Conservation (phyloP, 2,888 invertebrate species). For the Lycocerus yunnanus region DNA sequence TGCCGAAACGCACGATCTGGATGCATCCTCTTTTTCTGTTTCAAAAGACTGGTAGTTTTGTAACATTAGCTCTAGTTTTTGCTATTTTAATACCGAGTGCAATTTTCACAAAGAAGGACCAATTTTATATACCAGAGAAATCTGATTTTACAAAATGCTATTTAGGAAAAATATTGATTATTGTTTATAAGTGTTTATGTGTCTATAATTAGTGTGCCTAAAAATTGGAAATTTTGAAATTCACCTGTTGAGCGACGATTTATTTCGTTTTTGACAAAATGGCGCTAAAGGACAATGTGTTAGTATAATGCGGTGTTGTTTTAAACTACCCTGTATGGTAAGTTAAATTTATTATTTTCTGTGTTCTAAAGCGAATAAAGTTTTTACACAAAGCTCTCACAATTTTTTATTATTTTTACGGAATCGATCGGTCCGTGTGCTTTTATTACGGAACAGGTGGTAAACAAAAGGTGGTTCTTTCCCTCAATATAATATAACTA, state of each 20-base stretch:
- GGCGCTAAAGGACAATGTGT: not conserved
- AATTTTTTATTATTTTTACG: not conserved
- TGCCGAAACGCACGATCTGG: slow-evolving; percentile 45
- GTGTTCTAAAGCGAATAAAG: not conserved
- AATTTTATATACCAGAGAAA: slow-evolving; percentile 19
- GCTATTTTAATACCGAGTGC: not conserved
- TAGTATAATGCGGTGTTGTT: slow-evolving; percentile 46
- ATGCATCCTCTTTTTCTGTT: slow-evolving; percentile 20
- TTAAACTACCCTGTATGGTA: slow-evolving; percentile 55
- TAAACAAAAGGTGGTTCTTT: not conserved
- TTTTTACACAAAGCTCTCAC: not conserved
- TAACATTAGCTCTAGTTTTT: slow-evolving; percentile 2
- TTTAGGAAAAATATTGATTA: not conserved
- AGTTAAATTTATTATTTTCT: slow-evolving; percentile 37
- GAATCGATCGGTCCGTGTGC: not conserved
- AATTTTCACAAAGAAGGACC: not conserved
- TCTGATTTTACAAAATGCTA: not conserved
- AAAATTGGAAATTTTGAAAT: not conserved
- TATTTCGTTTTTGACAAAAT: not conserved
- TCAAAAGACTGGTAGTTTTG: slow-evolving; percentile 4
- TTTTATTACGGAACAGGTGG: not conserved
- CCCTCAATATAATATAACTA: not conserved
- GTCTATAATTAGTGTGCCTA: slow-evolving; percentile 4
- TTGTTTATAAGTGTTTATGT: not conserved
- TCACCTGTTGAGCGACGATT: slow-evolving; percentile 35